Conservation (phyloP, 2,888 invertebrate species). For the Dicycla oo region DNA sequence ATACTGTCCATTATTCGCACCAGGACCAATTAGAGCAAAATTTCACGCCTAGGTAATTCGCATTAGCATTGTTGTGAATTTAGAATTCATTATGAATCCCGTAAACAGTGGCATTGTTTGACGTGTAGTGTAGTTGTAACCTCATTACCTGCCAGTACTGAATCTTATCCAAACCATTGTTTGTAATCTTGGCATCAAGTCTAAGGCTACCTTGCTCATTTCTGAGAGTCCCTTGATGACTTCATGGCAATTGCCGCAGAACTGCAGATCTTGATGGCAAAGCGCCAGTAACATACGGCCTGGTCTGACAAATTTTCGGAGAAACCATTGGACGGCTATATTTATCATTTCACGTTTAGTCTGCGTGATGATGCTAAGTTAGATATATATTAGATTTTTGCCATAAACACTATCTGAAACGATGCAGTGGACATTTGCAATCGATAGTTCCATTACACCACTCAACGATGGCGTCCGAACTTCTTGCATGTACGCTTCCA, state of each 20-base stretch:
- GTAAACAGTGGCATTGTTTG: conserved; percentile 23
- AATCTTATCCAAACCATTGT: conserved; percentile 16
- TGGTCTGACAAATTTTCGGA: conserved; percentile 53
- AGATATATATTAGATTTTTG: conserved; percentile 41
- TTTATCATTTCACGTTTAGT: conserved; percentile 54
- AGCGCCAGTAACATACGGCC: conserved; percentile 55
- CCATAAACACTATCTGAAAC: conserved; percentile 51
- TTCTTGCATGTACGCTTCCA: no score
- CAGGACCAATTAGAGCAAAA: conserved; percentile 6
- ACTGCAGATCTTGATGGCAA: conserved; percentile 56
- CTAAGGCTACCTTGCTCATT: conserved; percentile 39
- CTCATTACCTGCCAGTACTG: conserved; percentile 22
- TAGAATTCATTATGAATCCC: conserved; percentile 10
- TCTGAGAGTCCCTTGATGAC: conserved; percentile 36
- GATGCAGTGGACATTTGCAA: conserved; percentile 37
- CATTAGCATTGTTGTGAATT: conserved; percentile 28
- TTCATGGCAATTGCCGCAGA: conserved; percentile 55
- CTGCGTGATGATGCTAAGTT: conserved; percentile 44
- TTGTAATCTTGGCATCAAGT: conserved; percentile 38
- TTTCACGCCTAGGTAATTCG: neutral
- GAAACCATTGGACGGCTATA: conserved; percentile 54
- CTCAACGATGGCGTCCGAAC: conserved; percentile 22
- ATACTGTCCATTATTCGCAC: conserved; percentile 11
- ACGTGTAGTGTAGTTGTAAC: conserved; percentile 4
- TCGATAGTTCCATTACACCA: conserved; percentile 49